These are phyloP conservation scores for Cerastis rubricosa DNA, from an alignment of 2,888 invertebrate genomes.

Conservation along the genomic window DNA sequence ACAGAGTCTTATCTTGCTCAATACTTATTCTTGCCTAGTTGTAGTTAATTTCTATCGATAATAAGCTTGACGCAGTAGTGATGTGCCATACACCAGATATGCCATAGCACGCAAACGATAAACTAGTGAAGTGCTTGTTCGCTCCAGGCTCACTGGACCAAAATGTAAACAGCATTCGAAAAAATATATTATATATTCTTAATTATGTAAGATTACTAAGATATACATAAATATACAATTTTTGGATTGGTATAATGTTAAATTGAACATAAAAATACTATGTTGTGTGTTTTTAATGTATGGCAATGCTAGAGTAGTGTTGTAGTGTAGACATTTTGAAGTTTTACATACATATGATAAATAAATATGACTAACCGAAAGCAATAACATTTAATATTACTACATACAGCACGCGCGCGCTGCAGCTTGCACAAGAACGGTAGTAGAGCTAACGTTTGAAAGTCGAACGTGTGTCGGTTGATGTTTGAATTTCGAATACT, in stretches of 20 bases:
- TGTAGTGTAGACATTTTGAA: conserved; percentile 90
- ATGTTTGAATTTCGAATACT: conserved; percentile 28
- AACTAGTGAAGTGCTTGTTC: conserved; percentile 78
- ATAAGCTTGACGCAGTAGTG: conserved; percentile 84
- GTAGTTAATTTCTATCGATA: conserved; percentile 75
- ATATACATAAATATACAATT: conserved; percentile 86
- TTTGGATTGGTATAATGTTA: conserved; percentile 89
- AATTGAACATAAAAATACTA: conserved; percentile 82
- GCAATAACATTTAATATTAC: conserved; percentile 86
- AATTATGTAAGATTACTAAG: conserved; percentile 78
- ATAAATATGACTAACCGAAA: conserved; percentile 88
- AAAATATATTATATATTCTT: conserved; percentile 79
- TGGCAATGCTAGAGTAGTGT: conserved; percentile 89
- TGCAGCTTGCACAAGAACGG: conserved; percentile 73
- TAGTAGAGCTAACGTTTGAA: conserved; percentile 44
- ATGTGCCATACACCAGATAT: conserved; percentile 85
- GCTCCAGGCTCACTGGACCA: conserved; percentile 87
- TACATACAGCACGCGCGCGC: conserved; percentile 86
- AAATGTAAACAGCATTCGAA: conserved; percentile 80
- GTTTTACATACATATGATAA: conserved; percentile 86
- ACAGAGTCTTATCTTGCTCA: conserved; percentile 86
- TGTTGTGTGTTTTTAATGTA: conserved; percentile 89
- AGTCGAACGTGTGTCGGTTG: conserved; percentile 52
- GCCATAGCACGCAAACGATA: conserved; percentile 78
- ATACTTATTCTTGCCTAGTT: conserved; percentile 86